Evolutionary conservation across 2,797 vertebrate genomes (phyloP).

Genomic region (Falco peregrinus): DNA sequence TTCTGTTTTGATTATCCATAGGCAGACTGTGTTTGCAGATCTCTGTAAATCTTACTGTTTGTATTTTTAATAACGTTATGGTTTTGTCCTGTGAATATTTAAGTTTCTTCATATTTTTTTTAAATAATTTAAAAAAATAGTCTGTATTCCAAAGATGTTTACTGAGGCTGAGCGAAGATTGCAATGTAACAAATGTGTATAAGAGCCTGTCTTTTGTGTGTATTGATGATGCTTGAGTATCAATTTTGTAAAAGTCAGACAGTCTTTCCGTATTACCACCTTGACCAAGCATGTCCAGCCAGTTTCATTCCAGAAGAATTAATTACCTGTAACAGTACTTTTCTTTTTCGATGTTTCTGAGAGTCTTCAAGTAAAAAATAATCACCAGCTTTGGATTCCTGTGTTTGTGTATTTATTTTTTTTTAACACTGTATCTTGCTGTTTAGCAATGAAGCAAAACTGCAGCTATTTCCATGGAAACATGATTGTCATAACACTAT

Average conservation of each 20-base stretch:
- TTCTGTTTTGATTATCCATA: not conserved
- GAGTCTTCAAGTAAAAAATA: slow-evolving; percentile 23
- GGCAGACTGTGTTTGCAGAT: not conserved
- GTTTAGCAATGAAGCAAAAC: not conserved
- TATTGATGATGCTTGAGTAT: not conserved
- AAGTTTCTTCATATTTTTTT: not conserved
- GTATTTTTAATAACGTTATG: accelerated
- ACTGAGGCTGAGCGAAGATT: not conserved
- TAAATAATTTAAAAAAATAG: not conserved
- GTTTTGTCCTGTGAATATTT: slow-evolving; percentile 34
- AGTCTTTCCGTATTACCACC: not conserved
- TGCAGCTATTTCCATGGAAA: not conserved
- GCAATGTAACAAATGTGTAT: not conserved
- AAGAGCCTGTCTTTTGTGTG: not conserved
- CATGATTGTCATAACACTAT: not conserved
- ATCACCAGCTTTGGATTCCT: not conserved
- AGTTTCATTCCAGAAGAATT: not conserved
- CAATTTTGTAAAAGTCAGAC: not conserved
- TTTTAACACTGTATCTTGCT: not conserved
- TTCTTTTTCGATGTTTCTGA: not conserved
- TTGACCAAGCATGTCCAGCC: not conserved
- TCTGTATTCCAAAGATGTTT: not conserved
- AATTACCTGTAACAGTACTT: not conserved
- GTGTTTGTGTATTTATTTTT: not conserved
- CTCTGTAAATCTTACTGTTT: not conserved